Evolutionary conservation across 2,888 invertebrate species (phyloP), one percentile per base, ranked within the genome.

Genomic region (Rhagophthalmus giganteus): DNA sequence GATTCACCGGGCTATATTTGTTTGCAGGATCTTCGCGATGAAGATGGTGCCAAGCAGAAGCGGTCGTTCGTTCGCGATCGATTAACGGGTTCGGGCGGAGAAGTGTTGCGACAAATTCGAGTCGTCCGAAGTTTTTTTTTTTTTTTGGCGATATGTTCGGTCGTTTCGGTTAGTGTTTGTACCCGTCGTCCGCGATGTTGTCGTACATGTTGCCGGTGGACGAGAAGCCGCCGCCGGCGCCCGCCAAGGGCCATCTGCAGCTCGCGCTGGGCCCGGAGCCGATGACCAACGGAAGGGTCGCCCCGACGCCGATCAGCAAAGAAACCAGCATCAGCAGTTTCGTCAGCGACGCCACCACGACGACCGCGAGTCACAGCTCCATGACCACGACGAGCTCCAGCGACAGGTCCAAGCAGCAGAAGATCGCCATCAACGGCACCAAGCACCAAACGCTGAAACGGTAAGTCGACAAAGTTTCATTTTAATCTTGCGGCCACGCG

Each of bases 141-240:
- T 30, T 46, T 30, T 40, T 34, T 45, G 40, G 52, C 46, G 52
- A 40, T 52, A 46, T 52, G 45, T n/a, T n/a, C n/a, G n/a, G n/a
- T 41, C 35, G 8, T 25, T 25, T 33, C 33, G 30, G 44, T 13
- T 46, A 38, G 34, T 45, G 35, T 15, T n/a, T n/a, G n/a, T n/a
- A n/a, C n/a, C n/a, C n/a, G n/a, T n/a, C n/a, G 11, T 16, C 20
- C 25, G 66, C 57, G 55, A 88, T 88, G 88, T 78, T 88, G 78
- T 88, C 88, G 61, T 88, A 88, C 72, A 87, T 88, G 86, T 78
- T 88, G 64, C 88, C 88, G 39, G 83, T 85, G 67, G 87, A 87
- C 68, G 87, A 87, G 71, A 87, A 88, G 73, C 86, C 87, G 42
- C 86, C 87, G 44, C 81, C 82, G 60, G 82, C 70, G 65, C 72